A percentile compares a stretch with the other conserved stretches of the same genome.
These are phyloP conservation scores for Frankliniella intonsa DNA, from an alignment of 2,888 invertebrate species.

Conservation along the genomic window DNA sequence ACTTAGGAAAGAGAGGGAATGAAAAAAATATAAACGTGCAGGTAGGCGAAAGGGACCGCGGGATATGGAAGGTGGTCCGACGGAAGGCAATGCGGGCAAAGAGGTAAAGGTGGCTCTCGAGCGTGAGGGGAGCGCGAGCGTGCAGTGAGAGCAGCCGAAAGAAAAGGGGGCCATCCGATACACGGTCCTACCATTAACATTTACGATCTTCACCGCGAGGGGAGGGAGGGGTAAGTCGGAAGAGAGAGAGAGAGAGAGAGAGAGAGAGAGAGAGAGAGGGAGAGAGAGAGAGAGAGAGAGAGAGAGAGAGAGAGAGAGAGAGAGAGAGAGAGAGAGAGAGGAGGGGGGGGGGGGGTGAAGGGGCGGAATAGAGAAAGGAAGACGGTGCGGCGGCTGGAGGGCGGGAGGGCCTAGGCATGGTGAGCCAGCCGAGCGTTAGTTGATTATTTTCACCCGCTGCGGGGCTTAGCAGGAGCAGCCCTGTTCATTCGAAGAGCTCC, in stretches of 20 bases:
- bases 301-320: not conserved
- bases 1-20: no score
- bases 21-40: not conserved
- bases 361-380: no score
- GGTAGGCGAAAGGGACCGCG: not conserved
- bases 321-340: no score
- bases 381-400: not conserved
- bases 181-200: no score
- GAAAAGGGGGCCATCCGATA: no score
- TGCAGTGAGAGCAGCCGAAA: no score
- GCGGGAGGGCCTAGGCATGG: not conserved
- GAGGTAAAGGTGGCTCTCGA: not conserved
- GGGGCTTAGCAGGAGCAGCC: no score
- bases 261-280: not conserved
- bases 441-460: not conserved
- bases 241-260: not conserved
- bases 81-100: no score
- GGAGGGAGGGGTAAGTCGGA: no score
- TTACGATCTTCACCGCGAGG: no score
- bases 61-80: not conserved
- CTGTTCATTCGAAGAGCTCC: no score
- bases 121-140: no score
- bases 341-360: not conserved
- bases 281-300: conserved; percentile 1
- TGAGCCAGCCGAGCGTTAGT: not conserved